Base-by-base conservation (phyloP, 2,113 vertebrate species). In the Sebastes fasciatus region DNA sequence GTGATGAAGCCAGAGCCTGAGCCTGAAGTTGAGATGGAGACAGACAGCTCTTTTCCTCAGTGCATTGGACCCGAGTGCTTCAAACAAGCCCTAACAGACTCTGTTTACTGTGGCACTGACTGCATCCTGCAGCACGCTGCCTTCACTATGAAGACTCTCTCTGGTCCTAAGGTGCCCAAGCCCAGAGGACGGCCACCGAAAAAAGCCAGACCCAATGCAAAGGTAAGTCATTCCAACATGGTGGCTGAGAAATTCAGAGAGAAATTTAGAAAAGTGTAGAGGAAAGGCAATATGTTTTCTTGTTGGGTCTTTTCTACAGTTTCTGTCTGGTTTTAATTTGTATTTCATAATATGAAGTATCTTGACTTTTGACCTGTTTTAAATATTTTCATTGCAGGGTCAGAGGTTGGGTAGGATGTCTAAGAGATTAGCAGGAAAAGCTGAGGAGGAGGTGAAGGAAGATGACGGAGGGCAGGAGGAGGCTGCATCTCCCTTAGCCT, bases 51-150 rank as follows among this genome's bases (percentile, higher is more conserved):
- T 49, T 89, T 94, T 12, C 91, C 97, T 0, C 94, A 92, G 45
- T 99, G 98, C 85, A 99, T 98, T 0, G 98, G 98, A 5, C 97
- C 97, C 0, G 96, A 96, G 58, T 99, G 98, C 83, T 91, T 83
- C 13, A 97, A 93, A 2, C 89, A 95, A 72, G 97, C 98, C 1
- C 93, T 97, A 66, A 96, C 95, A 0, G 98, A 97, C 81, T 99
- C 98, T 0, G 98, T 99, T 57, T 99, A 99, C 89, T 99, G 98
- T 86, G 97, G 98, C 89, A 97, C 91, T 0, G 96, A 97, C 76
- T 99, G 98, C 88, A 99, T 99, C 77, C 96, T 99, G 42, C 97
- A 96, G 80, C 98, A 99, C 0, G 98, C 98, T 8, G 97, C 98
- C 0, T 93, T 95, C 43, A 96, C 98, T 0, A 99, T 99, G 97